Conservation (phyloP, 1,140 invertebrate genomes). For the Lutraria rhynchaena region DNA sequence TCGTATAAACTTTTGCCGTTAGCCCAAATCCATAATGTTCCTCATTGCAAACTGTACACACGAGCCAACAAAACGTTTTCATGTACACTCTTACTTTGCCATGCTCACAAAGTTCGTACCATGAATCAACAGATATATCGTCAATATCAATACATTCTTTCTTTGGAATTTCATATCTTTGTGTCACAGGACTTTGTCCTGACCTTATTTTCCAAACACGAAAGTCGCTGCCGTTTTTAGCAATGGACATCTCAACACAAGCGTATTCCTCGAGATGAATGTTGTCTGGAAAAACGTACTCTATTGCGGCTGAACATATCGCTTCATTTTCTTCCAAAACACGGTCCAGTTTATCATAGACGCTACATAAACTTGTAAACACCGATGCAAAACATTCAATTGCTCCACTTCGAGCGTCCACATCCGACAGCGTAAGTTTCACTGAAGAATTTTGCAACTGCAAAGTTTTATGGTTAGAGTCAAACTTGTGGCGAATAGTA, state of each 20-base stretch:
- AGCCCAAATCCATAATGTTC: not conserved
- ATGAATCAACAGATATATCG: not conserved
- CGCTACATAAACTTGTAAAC: not conserved
- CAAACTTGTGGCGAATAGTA: not conserved
- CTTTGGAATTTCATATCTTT: not conserved
- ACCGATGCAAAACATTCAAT: not conserved
- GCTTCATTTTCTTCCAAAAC: not conserved
- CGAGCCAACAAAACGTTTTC: not conserved
- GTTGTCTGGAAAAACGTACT: not conserved
- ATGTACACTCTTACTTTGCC: not conserved
- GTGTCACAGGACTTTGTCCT: not conserved
- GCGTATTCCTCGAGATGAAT: not conserved
- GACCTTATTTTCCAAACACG: slow-evolving; percentile 1
- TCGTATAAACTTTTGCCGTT: not conserved
- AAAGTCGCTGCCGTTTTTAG: not conserved
- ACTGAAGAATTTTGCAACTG: not conserved
- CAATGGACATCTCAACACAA: not conserved
- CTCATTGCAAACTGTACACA: not conserved
- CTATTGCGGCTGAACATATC: not conserved
- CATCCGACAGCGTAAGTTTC: not conserved
- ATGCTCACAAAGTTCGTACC: not conserved
- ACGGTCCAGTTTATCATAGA: not conserved
- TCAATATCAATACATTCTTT: not conserved
- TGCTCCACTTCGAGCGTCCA: not conserved
- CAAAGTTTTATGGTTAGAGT: not conserved